Percentiles rank a stretch among this genome's conserved stretches.
Conservation (phyloP, 2,888 invertebrate genomes). For the Brachynemurus nebulosus region DNA sequence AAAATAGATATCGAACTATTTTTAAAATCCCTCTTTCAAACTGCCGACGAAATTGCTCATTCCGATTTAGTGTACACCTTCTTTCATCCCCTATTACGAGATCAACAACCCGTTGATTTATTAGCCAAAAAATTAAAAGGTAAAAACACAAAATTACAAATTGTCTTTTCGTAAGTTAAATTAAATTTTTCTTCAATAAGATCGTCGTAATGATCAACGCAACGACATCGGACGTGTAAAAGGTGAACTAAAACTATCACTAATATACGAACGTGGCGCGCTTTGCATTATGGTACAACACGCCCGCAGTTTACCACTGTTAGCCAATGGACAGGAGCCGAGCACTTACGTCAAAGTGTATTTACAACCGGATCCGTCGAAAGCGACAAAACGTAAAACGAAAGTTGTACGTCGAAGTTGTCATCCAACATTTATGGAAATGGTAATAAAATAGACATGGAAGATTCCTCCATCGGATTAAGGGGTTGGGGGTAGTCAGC, state of each 20-base stretch:
- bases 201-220: slow-evolving; percentile 15
- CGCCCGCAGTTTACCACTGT: slow-evolving; percentile 71
- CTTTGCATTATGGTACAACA: slow-evolving; percentile 79
- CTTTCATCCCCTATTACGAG: slow-evolving; percentile 89
- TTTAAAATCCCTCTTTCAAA: slow-evolving; percentile 67
- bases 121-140: slow-evolving; percentile 65
- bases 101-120: slow-evolving; percentile 82
- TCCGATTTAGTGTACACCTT: slow-evolving; percentile 96
- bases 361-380: slow-evolving; percentile 80
- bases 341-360: slow-evolving; percentile 88
- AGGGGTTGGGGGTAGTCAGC: no score
- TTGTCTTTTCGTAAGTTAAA: no score
- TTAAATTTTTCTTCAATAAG: slow-evolving; percentile 2
- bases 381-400: slow-evolving; percentile 91
- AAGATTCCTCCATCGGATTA: no score
- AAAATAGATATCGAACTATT: slow-evolving; percentile 80
- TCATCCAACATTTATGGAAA: slow-evolving; percentile 97
- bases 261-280: slow-evolving; percentile 60
- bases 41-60: slow-evolving; percentile 90
- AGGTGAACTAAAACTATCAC: slow-evolving; percentile 65
- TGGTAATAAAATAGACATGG: slow-evolving; percentile 57
- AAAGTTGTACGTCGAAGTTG: slow-evolving; percentile 83
- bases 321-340: slow-evolving; percentile 69
- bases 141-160: slow-evolving; percentile 24
- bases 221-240: slow-evolving; percentile 34